Evolutionary conservation across 2,113 vertebrate genomes (phyloP).

Genomic region (Oryzias javanicus): DNA sequence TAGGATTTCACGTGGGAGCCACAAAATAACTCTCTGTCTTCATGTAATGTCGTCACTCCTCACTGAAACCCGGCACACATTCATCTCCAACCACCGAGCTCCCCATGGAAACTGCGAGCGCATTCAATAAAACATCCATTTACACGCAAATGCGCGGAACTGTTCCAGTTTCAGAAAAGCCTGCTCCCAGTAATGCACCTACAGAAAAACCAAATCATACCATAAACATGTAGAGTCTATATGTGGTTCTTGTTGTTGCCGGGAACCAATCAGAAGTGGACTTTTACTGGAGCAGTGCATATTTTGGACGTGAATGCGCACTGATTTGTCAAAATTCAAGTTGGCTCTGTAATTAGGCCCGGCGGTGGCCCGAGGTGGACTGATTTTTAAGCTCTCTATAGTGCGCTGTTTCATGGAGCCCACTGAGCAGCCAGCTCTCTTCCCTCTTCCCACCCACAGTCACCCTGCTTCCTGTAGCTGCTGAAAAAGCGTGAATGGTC

Average conservation of each 20-base stretch:
- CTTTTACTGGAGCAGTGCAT: slow-evolving; percentile 5
- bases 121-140: slow-evolving; percentile 1
- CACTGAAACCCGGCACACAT: slow-evolving; percentile 9
- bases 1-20: too few relatives aligned
- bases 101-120: slow-evolving; percentile 2
- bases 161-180: background rate
- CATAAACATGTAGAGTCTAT: background rate
- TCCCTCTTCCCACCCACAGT: slow-evolving; percentile 27
- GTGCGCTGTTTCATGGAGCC: slow-evolving; percentile 21
- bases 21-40: too few relatives aligned
- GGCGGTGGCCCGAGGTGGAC: slow-evolving; percentile 32
- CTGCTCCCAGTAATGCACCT: background rate
- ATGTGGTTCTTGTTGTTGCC: background rate
- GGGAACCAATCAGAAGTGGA: too few relatives aligned
- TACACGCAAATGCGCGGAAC: background rate
- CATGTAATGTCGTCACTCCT: background rate
- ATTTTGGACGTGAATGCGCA: slow-evolving; percentile 27
- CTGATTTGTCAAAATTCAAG: slow-evolving; percentile 49
- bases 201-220: too few relatives aligned
- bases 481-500: slow-evolving; percentile 50
- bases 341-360: slow-evolving; percentile 60
- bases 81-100: background rate
- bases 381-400: slow-evolving; percentile 43
- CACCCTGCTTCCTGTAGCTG: slow-evolving; percentile 40
- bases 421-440: slow-evolving; percentile 34